Evolutionary conservation across 1,140 invertebrate genomes (phyloP).

Genomic region (Mercenaria mercenaria): DNA sequence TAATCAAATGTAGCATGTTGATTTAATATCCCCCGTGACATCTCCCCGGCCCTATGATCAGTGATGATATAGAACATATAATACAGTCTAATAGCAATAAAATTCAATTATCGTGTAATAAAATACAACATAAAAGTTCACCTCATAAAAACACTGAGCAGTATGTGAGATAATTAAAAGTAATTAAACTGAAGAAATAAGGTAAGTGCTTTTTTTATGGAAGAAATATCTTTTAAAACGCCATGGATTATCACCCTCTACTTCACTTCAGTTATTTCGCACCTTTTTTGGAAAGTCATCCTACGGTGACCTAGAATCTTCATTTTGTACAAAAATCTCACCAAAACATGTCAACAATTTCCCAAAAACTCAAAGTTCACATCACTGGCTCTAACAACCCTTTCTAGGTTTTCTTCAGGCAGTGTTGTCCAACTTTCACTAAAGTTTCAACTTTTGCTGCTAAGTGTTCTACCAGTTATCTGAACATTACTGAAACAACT

Average conservation of each 20-base stretch:
- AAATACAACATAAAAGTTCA: conserved; percentile 19
- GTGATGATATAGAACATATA: not conserved
- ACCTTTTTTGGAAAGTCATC: conserved; percentile 9
- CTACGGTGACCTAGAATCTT: too few relatives aligned
- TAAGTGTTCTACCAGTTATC: too few relatives aligned
- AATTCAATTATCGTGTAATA: conserved; percentile 36
- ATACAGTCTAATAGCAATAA: conserved; percentile 3
- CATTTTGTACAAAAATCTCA: too few relatives aligned
- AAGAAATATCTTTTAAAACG: not conserved
- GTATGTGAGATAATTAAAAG: conserved; percentile 3
- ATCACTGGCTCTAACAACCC: too few relatives aligned
- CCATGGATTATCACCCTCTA: not conserved
- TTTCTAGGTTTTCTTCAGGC: too few relatives aligned
- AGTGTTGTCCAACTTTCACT: too few relatives aligned
- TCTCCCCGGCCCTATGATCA: conserved; percentile 4
- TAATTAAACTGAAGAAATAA: not conserved
- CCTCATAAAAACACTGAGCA: not conserved
- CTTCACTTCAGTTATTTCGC: not conserved
- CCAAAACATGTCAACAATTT: too few relatives aligned
- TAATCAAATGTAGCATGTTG: conserved; percentile 1
- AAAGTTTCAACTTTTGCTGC: too few relatives aligned
- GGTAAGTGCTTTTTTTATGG: conserved; percentile 5
- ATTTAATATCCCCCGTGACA: not conserved
- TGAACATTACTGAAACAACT: too few relatives aligned
- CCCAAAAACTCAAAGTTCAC: too few relatives aligned